Base-by-base conservation (phyloP, 2,113 vertebrate genomes). In the Proterorhinus semilunaris region DNA sequence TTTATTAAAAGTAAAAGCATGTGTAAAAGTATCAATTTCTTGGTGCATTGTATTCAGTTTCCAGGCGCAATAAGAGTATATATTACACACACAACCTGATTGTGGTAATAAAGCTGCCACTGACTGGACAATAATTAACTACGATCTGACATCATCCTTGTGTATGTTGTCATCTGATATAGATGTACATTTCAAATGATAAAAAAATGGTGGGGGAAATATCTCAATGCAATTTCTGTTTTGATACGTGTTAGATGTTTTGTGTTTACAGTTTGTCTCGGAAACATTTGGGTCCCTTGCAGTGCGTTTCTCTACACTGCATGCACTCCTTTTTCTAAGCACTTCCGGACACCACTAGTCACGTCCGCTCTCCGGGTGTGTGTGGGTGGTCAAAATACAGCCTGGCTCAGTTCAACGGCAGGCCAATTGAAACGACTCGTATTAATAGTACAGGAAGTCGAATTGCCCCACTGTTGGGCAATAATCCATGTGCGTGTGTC, bases 111-210 rank as follows among this genome's bases (percentile, higher is more conserved):
- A 76, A 44, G 50, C 15, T 36, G 53, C 11, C 5, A 78, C 66
- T 9, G 6, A 17, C 10, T 69, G 58, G 65, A 9, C 53, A 83
- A 81, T 85, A 65, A 77, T 86, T 86, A 75, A 88, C 72, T 58
- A 42, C 8, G 42, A 66, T 61, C 49, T 87, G 83, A 85, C 79
- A 83, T 85, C 80, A 81, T 66, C 54, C 1, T 71, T 59, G 47
- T 59, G 57, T 66, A 62, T 86, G 16, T 75, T 76, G 66, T 78
- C 46, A 69, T 17, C 48, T 59, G 83, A 76, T 68, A 83, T 62
- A 44, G n/a, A n/a, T n/a, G n/a, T n/a, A n/a, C n/a, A n/a, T n/a
- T n/a, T n/a, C n/a, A n/a, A 21, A 21, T 21, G 21, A 21, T 1
- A 21, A 21, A 21, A 21, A 21, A 21, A 21, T 21, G 21, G 2